A percentile compares a stretch with the other conserved stretches of the same genome.
These are phyloP conservation scores for Phrynocephalus versicolor DNA, from an alignment of 2,113 vertebrate species.

Conservation along the genomic window DNA sequence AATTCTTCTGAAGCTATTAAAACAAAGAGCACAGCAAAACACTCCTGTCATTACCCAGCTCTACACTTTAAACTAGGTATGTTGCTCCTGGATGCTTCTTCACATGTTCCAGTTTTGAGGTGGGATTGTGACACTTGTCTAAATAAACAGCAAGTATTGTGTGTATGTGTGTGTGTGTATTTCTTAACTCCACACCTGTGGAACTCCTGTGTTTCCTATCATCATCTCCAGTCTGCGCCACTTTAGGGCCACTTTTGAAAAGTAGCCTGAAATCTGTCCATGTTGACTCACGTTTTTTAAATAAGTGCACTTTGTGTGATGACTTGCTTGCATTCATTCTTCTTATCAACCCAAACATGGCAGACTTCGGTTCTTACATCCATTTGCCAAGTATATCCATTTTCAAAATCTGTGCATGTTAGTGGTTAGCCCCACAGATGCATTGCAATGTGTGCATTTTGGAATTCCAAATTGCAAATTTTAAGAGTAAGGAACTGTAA, in stretches of 20 bases:
- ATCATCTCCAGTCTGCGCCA: neutral
- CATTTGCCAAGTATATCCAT: too few relatives aligned
- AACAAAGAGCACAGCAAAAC: constrained; percentile 55
- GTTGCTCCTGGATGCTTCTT: neutral
- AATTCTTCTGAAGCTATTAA: constrained; percentile 68
- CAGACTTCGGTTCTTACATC: too few relatives aligned
- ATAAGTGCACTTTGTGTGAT: neutral
- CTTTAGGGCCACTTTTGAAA: neutral
- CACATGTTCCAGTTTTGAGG: neutral
- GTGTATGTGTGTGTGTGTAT: neutral
- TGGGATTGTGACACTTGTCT: neutral
- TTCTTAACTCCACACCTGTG: neutral
- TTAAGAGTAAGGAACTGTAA: too few relatives aligned
- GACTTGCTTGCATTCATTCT: neutral
- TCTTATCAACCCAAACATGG: too few relatives aligned
- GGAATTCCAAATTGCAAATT: too few relatives aligned
- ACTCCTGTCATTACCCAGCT: constrained; percentile 47
- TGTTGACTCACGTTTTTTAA: neutral
- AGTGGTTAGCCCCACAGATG: too few relatives aligned
- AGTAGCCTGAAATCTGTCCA: neutral
- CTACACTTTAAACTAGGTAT: constrained; percentile 35
- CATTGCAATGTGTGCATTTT: too few relatives aligned
- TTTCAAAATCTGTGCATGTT: too few relatives aligned
- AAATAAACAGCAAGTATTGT: neutral
- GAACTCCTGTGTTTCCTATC: too few relatives aligned